phyloP scores from a whole-genome alignment of 2,797 vertebrate species.

The Pseudochirops corinnae region DNA sequence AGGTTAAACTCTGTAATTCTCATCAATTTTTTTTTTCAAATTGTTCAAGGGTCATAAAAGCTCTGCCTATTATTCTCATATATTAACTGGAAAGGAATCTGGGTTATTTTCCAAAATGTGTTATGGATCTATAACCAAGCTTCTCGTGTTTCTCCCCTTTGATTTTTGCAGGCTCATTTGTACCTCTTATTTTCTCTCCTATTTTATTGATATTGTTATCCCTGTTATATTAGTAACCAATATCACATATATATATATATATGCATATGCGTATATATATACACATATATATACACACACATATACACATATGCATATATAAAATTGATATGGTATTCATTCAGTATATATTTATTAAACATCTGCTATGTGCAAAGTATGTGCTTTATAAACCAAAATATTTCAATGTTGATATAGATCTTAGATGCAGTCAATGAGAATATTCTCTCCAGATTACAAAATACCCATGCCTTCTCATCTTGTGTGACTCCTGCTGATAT shows the following conservation, averaged over 20 bases:
- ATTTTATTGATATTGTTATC: background rate
- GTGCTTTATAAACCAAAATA: background rate
- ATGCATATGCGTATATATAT: background rate
- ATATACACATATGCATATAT: background rate
- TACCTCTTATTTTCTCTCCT: constrained; percentile 16
- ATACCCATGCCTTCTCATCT: background rate
- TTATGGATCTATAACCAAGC: background rate
- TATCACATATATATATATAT: background rate
- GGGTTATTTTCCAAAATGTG: background rate
- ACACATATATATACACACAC: background rate
- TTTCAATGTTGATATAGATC: background rate
- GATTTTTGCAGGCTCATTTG: background rate
- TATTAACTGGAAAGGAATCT: background rate
- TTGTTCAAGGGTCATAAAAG: background rate
- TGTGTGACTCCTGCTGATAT: background rate
- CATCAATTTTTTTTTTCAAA: constrained; percentile 1
- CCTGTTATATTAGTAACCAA: background rate
- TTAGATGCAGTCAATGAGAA: background rate
- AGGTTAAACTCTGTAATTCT: background rate
- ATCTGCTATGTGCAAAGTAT: background rate
- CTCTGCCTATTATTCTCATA: background rate
- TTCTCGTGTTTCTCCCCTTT: background rate
- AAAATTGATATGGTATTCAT: background rate
- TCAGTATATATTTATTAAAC: background rate
- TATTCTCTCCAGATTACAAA: background rate